phyloP scores from a whole-genome alignment of 2,113 vertebrate genomes.

The Spilogale gracilis region DNA sequence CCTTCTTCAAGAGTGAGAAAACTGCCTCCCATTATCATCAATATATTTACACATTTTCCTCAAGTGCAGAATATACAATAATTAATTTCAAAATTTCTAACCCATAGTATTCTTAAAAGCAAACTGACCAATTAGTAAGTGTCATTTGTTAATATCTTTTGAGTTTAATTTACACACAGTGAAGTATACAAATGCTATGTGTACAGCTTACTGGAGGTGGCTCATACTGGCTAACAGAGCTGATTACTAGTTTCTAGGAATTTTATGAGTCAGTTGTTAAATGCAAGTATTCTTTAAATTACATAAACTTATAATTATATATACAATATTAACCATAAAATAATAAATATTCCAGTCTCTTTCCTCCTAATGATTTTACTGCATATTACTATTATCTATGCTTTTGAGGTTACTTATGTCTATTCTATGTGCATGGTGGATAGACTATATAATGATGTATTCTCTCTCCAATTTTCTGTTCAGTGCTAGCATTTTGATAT shows the following conservation, averaged over 20 bases:
- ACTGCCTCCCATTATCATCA: neutral
- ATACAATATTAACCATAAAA: neutral
- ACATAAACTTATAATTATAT: neutral
- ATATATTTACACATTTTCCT: neutral
- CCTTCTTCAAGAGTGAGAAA: neutral
- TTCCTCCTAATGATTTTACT: neutral
- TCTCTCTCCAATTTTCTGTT: neutral
- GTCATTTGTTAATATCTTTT: neutral
- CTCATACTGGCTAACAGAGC: neutral
- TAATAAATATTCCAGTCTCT: neutral
- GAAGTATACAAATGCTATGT: neutral
- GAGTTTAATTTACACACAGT: slow-evolving; percentile 16
- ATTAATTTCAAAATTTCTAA: slow-evolving; percentile 36
- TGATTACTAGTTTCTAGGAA: neutral
- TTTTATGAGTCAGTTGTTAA: neutral
- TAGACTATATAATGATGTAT: neutral
- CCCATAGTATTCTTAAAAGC: neutral
- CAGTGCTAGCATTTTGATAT: neutral
- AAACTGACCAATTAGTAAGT: neutral
- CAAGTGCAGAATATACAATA: neutral
- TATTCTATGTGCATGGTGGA: neutral
- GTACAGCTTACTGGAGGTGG: neutral
- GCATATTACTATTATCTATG: neutral
- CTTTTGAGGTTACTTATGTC: neutral
- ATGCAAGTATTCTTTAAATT: neutral